These are phyloP conservation scores for Zapornia atra DNA, from an alignment of 2,113 vertebrate genomes.

Conservation along the genomic window DNA sequence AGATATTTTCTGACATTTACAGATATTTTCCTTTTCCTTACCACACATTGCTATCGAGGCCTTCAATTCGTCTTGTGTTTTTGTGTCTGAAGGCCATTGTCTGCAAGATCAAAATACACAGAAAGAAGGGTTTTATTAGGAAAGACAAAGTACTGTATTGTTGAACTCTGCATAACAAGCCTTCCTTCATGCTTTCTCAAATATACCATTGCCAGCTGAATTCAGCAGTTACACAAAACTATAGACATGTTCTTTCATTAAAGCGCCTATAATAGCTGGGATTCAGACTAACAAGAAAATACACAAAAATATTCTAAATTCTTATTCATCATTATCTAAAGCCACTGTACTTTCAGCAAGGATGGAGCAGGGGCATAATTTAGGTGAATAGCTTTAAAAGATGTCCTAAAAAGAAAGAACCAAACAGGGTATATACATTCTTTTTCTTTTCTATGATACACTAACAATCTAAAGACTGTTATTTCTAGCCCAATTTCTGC, in stretches of 20 bases:
- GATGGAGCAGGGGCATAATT: not conserved
- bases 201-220: not conserved
- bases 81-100: conserved; percentile 84
- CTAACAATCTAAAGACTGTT: not conserved
- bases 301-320: not conserved
- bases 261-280: not conserved
- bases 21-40: conserved; percentile 72
- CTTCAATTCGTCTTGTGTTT: conserved; percentile 89
- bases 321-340: not conserved
- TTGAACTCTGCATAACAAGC: not conserved
- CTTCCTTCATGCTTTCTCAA: not conserved
- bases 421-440: not conserved
- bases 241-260: conserved; percentile 17
- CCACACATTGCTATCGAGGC: conserved; percentile 93
- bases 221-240: not conserved
- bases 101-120: conserved; percentile 64
- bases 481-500: not conserved
- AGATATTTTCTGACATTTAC: not conserved
- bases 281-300: conserved; percentile 7
- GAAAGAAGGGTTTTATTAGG: conserved; percentile 40
- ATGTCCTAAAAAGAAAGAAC: not conserved
- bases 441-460: not conserved
- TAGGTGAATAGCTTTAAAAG: not conserved
- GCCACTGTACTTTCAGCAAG: not conserved
- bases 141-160: conserved; percentile 11